Base-by-base conservation (phyloP, 2,888 invertebrate genomes). In the Polymixis flavicincta region DNA sequence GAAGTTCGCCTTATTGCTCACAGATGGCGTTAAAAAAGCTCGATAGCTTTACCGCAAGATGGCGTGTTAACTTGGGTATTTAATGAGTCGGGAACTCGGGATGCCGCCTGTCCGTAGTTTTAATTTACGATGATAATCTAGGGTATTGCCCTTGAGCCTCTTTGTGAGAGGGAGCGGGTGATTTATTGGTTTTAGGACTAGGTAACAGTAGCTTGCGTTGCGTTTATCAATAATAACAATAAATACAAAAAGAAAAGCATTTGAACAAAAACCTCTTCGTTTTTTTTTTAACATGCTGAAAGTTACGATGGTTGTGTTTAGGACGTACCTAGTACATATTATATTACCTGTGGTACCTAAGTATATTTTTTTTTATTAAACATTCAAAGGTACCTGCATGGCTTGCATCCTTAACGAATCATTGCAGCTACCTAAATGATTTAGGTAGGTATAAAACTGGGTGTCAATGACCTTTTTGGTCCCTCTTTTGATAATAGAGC, bases 401-500 rank as follows among this genome's bases (percentile, higher is more conserved):
- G 45, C n/a, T 52, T 22, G n/a, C 22, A 25, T 37, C 37, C 28
- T 17, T 61, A 71, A 25, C 28, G 9, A 50, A 71, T 32, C 2
- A 52, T 1, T 2, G 4, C 32, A 32, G 32, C 32, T 32, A 32
- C 32, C 32, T 68, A 42, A 54, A 65, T 57, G 2, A 76, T 59
- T 37, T 48, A 28, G 32, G 11, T 45, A 28, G 32, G 8, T 32
- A 25, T 13, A 4, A 7, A 68, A 22, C 37, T 64, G 13, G 11
- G 71, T 63, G 76, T 83, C 86, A 82, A 52, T 80, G 79, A 87
- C 79, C 87, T 75, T 64, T 71, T 63, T 11, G 54, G 25, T 69
- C 73, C 71, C 76, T 67, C 67, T 54, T 61, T 78, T 77, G 48
- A 54, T 55, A 67, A 71, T 48, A 59, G 25, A 28, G 37, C 45